phyloP scores from a whole-genome alignment of 1,140 invertebrate genomes.

The Reticulitermes speratus region DNA sequence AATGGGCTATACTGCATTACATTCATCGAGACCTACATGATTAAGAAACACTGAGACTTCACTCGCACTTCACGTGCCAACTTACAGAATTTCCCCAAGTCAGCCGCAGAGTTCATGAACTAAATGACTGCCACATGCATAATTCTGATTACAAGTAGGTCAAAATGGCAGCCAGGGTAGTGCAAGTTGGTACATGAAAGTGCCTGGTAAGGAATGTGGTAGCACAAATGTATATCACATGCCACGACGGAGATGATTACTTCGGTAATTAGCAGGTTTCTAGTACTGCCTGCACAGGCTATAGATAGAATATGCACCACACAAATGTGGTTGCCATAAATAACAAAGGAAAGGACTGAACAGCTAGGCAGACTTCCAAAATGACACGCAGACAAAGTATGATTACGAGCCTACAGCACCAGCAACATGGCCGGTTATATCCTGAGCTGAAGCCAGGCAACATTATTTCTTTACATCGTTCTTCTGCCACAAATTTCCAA shows the following conservation, averaged over 20 bases:
- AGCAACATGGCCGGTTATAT: not conserved
- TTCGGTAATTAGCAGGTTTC: not conserved
- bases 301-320: conserved; percentile 6
- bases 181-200: not conserved
- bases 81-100: too few species aligned
- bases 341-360: not conserved
- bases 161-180: too few species aligned
- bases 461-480: too few species aligned
- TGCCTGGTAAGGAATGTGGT: not conserved
- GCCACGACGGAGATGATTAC: not conserved
- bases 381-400: not conserved
- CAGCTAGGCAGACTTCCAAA: not conserved
- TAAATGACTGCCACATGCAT: too few species aligned
- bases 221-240: not conserved
- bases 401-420: not conserved
- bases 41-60: too few species aligned
- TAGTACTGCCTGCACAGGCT: not conserved
- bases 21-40: too few species aligned
- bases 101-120: too few species aligned
- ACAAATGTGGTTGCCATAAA: conserved; percentile 12
- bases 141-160: too few species aligned
- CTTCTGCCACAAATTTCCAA: too few species aligned
- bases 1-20: too few species aligned
- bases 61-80: too few species aligned
- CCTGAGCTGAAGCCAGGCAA: not conserved